phyloP scores from a whole-genome alignment of 2,797 vertebrate species.

The Mallotus villosus region DNA sequence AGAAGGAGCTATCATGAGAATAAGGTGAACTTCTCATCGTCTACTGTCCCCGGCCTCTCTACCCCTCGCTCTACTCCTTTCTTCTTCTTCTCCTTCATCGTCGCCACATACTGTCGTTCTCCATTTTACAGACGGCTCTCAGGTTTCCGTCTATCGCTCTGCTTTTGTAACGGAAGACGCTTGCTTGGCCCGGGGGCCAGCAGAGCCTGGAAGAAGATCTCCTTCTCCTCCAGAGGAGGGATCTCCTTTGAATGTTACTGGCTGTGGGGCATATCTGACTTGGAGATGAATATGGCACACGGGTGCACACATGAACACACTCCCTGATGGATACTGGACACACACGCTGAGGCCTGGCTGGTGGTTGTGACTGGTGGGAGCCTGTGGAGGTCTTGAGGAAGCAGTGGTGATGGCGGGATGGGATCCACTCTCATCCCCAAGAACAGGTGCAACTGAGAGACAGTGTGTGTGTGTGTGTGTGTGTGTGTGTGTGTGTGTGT shows the following conservation, averaged over 20 bases:
- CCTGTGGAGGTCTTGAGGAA: background rate
- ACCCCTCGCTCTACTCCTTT: slow-evolving; percentile 15
- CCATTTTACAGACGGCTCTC: slow-evolving; percentile 30
- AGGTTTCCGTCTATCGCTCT: slow-evolving; percentile 54
- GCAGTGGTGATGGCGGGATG: slow-evolving; percentile 2
- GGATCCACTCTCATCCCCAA: background rate
- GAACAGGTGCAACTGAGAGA: no score
- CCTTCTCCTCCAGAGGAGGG: slow-evolving; percentile 52
- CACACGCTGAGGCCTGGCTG: no score
- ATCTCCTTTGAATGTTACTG: slow-evolving; percentile 59
- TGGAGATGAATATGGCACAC: slow-evolving; percentile 50
- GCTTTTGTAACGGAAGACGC: slow-evolving; percentile 55
- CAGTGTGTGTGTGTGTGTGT: no score
- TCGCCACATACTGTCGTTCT: background rate
- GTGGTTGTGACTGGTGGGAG: no score
- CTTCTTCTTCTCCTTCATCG: slow-evolving; percentile 29
- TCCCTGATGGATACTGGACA: no score
- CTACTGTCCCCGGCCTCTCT: background rate
- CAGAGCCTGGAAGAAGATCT: slow-evolving; percentile 66
- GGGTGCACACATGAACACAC: no score
- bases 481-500: no score
- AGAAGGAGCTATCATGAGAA: slow-evolving; percentile 20
- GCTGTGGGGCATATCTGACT: slow-evolving; percentile 57
- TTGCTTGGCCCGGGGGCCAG: slow-evolving; percentile 54
- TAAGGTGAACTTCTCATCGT: slow-evolving; percentile 6